These are phyloP conservation scores for Phaedon cochleariae DNA, from an alignment of 2,888 invertebrate genomes.

Conservation along the genomic window DNA sequence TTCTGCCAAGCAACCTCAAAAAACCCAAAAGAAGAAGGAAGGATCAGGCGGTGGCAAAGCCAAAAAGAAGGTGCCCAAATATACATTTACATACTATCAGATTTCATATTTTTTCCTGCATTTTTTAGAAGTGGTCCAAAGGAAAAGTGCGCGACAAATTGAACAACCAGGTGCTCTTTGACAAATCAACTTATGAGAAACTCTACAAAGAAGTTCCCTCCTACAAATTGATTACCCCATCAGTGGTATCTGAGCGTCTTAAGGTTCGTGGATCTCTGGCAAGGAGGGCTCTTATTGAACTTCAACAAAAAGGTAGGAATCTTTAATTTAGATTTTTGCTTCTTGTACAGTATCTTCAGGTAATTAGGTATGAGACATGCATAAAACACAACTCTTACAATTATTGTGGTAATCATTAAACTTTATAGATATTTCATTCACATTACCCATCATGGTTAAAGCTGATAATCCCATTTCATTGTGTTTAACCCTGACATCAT, in stretches of 20 bases:
- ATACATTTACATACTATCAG: neutral
- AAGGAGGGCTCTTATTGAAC: constrained; percentile 91
- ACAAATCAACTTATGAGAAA: constrained; percentile 98
- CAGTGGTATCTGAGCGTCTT: constrained; percentile 97
- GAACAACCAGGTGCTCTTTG: constrained; percentile 98
- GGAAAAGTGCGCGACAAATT: constrained; percentile 99
- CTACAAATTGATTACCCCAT: constrained; percentile 98
- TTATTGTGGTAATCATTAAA: too few relatives aligned
- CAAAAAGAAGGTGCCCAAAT: constrained; percentile 85
- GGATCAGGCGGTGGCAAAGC: constrained; percentile 95
- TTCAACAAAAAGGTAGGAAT: constrained; percentile 85
- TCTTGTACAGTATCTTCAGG: too few relatives aligned
- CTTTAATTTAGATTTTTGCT: neutral
- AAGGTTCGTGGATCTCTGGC: constrained; percentile 98
- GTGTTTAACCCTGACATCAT: too few relatives aligned
- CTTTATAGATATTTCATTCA: too few relatives aligned
- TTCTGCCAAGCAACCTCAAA: constrained; percentile 91
- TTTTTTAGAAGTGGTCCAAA: constrained; percentile 99
- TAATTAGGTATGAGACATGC: too few relatives aligned
- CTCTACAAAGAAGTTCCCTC: constrained; percentile 94
- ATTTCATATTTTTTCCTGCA: constrained; percentile 15
- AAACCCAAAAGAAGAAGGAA: constrained; percentile 95
- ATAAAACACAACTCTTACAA: too few relatives aligned
- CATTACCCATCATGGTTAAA: too few relatives aligned
- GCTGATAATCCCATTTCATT: too few relatives aligned